These are phyloP conservation scores for Okamejei kenojei DNA, from an alignment of 2,797 vertebrate species.

Conservation along the genomic window DNA sequence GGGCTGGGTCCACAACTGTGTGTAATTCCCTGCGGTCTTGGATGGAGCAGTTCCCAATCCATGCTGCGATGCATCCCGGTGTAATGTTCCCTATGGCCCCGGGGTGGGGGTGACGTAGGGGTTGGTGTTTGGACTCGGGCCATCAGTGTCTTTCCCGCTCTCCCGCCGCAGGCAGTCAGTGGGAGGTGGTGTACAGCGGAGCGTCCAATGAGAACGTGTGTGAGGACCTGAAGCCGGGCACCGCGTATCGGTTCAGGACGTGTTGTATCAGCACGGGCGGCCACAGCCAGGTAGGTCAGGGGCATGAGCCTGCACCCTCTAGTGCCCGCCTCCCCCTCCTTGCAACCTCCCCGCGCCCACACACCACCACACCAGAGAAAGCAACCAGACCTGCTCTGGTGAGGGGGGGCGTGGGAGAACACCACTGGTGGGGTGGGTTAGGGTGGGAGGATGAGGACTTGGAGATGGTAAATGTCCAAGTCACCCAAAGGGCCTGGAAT, in stretches of 20 bases:
- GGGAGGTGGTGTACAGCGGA: slow-evolving; percentile 86
- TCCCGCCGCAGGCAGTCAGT: slow-evolving; percentile 67
- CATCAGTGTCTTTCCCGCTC: not conserved
- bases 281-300: slow-evolving; percentile 75
- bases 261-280: slow-evolving; percentile 92
- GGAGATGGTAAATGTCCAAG: no score
- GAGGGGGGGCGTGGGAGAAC: no score
- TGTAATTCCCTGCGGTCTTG: no score
- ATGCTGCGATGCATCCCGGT: no score
- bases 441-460: no score
- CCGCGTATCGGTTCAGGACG: slow-evolving; percentile 81
- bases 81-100: no score
- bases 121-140: not conserved
- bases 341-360: not conserved
- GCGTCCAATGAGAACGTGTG: slow-evolving; percentile 77
- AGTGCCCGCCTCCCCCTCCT: not conserved
- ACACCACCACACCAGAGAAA: no score
- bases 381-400: no score
- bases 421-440: no score
- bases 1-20: no score
- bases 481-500: no score
- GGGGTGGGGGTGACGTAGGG: not conserved
- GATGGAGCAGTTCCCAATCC: no score
- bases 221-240: slow-evolving; percentile 80
- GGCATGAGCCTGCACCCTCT: not conserved